phyloP scores from a whole-genome alignment of 2,113 vertebrate species.

The Cheirogaleus medius region DNA sequence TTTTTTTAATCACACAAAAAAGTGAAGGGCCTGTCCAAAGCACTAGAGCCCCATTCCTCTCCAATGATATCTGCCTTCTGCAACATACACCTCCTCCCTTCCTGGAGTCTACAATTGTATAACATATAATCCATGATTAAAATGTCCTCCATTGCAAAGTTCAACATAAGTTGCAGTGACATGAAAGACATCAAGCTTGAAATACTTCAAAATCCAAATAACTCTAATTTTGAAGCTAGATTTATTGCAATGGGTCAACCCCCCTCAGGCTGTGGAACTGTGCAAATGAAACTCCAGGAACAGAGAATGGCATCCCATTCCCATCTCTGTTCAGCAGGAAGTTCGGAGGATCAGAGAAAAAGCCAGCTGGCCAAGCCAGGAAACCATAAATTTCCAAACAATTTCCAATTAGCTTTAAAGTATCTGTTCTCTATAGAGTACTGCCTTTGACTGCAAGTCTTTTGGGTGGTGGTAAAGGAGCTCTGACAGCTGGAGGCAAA shows the following conservation, averaged over 20 bases:
- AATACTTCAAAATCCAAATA: conserved; percentile 47
- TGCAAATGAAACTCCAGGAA: conserved; percentile 28
- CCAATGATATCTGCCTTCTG: neutral
- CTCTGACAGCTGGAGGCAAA: conserved; percentile 4
- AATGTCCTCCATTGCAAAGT: conserved; percentile 38
- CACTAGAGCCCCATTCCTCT: neutral
- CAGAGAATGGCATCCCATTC: neutral
- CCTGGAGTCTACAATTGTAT: neutral
- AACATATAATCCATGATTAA: conserved; percentile 32
- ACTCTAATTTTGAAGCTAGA: conserved; percentile 26
- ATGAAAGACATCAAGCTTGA: neutral
- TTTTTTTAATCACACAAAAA: neutral
- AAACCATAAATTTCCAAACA: conserved; percentile 51
- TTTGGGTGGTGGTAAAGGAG: neutral
- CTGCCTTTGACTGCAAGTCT: conserved; percentile 27
- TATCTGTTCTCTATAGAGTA: neutral
- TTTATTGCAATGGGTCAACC: neutral
- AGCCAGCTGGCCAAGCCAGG: neutral
- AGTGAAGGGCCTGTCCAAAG: neutral
- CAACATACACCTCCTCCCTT: neutral
- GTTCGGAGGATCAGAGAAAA: neutral
- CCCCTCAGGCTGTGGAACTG: neutral
- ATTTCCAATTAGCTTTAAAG: conserved; percentile 57
- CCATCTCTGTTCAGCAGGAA: conserved; percentile 31
- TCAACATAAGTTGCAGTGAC: conserved; percentile 3